These are phyloP conservation scores for Macropis europaea DNA, from an alignment of 2,888 invertebrate species.

Conservation along the genomic window DNA sequence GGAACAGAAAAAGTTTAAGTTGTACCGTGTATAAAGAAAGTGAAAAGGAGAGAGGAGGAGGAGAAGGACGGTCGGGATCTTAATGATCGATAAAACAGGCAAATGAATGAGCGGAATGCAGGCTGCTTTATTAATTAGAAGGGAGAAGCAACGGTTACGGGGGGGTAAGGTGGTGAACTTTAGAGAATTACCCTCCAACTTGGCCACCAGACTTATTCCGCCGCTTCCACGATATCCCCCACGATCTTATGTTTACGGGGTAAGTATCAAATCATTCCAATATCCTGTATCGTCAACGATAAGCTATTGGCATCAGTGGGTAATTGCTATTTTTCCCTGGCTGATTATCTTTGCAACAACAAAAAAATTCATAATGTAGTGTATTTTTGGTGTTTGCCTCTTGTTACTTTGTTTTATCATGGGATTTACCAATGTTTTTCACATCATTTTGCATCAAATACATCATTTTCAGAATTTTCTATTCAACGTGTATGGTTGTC, in stretches of 20 bases:
- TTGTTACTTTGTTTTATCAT: conserved; percentile 27
- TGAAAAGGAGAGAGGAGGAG: conserved; percentile 33
- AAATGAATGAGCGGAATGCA: conserved; percentile 88
- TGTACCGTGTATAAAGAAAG: conserved; percentile 31
- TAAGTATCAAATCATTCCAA: conserved; percentile 68
- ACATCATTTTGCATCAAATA: conserved; percentile 2
- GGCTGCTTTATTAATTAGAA: conserved; percentile 95
- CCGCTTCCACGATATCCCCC: conserved; percentile 94
- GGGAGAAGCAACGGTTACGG: conserved; percentile 92
- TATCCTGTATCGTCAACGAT: conserved; percentile 46
- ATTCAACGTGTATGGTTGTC: background rate
- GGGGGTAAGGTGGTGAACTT: conserved; percentile 89
- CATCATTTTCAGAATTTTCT: conserved; percentile 6
- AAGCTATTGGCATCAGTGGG: conserved; percentile 42
- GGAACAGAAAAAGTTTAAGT: conserved; percentile 19
- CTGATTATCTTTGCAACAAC: conserved; percentile 34
- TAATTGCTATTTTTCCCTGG: conserved; percentile 34
- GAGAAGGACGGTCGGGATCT: conserved; percentile 52
- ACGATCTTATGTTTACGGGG: conserved; percentile 81
- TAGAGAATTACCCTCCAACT: conserved; percentile 91
- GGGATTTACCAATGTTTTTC: conserved; percentile 2
- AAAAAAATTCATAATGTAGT: conserved; percentile 22
- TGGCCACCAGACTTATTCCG: conserved; percentile 92
- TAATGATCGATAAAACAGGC: conserved; percentile 68
- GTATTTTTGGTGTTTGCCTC: conserved; percentile 17